These are phyloP conservation scores for Florisuga fusca DNA, from an alignment of 2,797 vertebrate genomes.

Conservation along the genomic window DNA sequence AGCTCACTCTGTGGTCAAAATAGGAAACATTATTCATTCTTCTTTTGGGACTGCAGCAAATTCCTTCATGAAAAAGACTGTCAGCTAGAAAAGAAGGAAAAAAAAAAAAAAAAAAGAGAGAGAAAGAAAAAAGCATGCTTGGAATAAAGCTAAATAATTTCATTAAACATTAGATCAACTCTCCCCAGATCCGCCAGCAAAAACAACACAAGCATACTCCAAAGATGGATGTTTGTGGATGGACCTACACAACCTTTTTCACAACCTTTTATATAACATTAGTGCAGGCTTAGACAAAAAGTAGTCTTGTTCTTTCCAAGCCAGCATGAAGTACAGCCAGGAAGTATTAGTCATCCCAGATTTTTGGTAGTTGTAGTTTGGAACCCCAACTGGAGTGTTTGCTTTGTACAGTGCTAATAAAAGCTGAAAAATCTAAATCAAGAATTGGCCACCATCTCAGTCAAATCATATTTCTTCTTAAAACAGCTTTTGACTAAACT, in stretches of 20 bases:
- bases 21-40: conserved; percentile 21
- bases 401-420: conserved; percentile 11
- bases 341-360: conserved; percentile 61
- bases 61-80: neutral
- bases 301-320: conserved; percentile 41
- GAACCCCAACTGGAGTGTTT: conserved; percentile 38
- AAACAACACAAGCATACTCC: neutral
- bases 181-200: neutral
- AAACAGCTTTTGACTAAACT: conserved; percentile 11
- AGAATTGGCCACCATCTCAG: neutral
- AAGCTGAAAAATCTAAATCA: neutral
- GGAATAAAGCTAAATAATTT: neutral
- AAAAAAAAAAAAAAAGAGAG: neutral
- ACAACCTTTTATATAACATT: conserved; percentile 34
- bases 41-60: conserved; percentile 20
- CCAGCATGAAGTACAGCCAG: conserved; percentile 47
- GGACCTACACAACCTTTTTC: conserved; percentile 31
- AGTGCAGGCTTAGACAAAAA: conserved; percentile 56
- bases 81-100: neutral
- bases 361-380: conserved; percentile 58
- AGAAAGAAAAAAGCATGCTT: neutral
- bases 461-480: neutral
- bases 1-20: neutral
- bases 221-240: neutral
- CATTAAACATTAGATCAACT: conserved; percentile 7